Percentiles rank a stretch among this genome's conserved stretches.
phyloP scores from a whole-genome alignment of 1,140 invertebrate genomes.

The Cydia amplana region DNA sequence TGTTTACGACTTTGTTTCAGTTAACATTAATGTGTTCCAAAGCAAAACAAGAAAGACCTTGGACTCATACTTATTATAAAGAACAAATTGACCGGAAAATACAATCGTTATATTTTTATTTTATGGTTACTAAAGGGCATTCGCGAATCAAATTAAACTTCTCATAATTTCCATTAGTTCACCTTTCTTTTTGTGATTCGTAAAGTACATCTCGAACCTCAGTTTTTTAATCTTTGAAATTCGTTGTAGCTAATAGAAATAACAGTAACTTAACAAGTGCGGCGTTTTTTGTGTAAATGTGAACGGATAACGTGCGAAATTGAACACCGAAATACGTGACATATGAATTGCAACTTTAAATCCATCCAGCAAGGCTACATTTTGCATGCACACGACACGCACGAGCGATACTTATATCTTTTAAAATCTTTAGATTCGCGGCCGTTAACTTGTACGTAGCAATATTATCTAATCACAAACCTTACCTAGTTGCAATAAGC shows the following conservation, averaged over 20 bases:
- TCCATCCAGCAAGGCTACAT: background rate
- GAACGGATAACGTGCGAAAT: conserved; percentile 16
- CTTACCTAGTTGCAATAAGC: too few species aligned
- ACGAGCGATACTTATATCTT: background rate
- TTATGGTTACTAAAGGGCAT: background rate
- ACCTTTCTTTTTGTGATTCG: background rate
- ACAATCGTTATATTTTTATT: background rate
- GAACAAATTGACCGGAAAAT: background rate
- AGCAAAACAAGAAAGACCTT: background rate
- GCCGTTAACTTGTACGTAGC: background rate
- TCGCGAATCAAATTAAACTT: background rate
- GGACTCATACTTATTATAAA: background rate
- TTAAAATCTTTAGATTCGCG: conserved; percentile 1
- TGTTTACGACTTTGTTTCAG: background rate
- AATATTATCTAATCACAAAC: too few species aligned
- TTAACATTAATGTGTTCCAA: background rate
- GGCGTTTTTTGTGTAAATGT: background rate
- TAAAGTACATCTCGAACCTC: background rate
- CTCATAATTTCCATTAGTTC: background rate
- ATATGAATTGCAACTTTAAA: background rate
- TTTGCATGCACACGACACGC: background rate
- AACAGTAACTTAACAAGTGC: conserved; percentile 6
- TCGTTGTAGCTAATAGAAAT: background rate
- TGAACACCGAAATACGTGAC: background rate
- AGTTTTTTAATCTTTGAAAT: background rate